A percentile compares a stretch with the other conserved stretches of the same genome.
phyloP scores from a whole-genome alignment of 2,797 vertebrate species.

The Lagocephalus sceleratus region DNA sequence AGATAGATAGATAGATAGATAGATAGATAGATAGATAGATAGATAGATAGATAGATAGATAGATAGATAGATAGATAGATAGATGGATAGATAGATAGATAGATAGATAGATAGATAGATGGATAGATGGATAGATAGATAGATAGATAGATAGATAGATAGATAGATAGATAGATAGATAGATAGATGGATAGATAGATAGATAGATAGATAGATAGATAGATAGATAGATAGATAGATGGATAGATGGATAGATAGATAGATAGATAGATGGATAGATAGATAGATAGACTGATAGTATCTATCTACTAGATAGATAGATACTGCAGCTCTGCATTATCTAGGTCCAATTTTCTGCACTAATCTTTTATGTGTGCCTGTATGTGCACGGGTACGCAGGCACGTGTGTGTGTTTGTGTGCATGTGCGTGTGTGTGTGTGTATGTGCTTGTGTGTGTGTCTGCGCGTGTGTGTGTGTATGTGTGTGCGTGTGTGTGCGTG shows the following conservation, averaged over 20 bases:
- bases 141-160: neutral
- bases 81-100: too few relatives aligned
- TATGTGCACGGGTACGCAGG: constrained; percentile 4
- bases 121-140: too few relatives aligned
- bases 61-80: neutral
- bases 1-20: too few relatives aligned
- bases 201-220: neutral
- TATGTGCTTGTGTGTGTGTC: too few relatives aligned
- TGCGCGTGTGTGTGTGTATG: constrained; percentile 10
- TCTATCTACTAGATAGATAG: neutral
- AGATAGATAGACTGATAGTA: neutral
- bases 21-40: constrained; percentile 4
- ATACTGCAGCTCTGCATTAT: too few relatives aligned
- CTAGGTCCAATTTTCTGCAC: constrained; percentile 14
- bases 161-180: neutral
- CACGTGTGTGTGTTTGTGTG: constrained; percentile 6
- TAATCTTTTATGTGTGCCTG: neutral
- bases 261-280: neutral
- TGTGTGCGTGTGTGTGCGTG: neutral
- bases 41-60: constrained; percentile 6
- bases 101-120: too few relatives aligned
- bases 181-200: constrained; percentile 1
- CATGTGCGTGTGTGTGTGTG: constrained; percentile 8
- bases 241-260: constrained; percentile 7
- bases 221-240: constrained; percentile 1